phyloP scores from a whole-genome alignment of 2,888 invertebrate species.

The Rambutsinella grinnellia region DNA sequence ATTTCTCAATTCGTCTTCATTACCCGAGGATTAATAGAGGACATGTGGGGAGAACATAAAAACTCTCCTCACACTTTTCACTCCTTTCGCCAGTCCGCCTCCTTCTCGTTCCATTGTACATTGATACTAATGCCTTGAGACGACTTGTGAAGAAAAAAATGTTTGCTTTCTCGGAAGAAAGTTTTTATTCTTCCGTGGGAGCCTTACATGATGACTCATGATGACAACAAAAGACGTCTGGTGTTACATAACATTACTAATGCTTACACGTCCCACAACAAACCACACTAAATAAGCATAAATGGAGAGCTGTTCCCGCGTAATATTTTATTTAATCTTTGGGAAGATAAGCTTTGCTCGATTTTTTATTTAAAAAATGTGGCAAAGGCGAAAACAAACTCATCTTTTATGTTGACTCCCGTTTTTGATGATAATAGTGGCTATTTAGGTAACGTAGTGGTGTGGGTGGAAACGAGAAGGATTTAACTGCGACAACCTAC shows the following conservation, averaged over 20 bases:
- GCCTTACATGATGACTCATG: neutral
- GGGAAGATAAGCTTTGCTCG: neutral
- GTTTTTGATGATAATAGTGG: too few species aligned
- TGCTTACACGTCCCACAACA: neutral
- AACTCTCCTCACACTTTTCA: neutral
- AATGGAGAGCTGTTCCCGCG: neutral
- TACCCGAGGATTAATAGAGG: slow-evolving; percentile 16
- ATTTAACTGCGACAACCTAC: too few species aligned
- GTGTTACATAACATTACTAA: neutral
- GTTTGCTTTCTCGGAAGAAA: too few species aligned
- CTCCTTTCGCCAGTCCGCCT: neutral
- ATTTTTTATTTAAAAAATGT: too few species aligned
- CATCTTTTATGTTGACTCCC: too few species aligned
- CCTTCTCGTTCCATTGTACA: neutral
- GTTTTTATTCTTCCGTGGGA: too few species aligned
- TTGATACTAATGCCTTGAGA: too few species aligned
- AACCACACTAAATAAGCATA: neutral
- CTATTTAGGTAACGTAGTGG: too few species aligned
- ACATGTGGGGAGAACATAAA: neutral
- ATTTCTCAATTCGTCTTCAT: slow-evolving; percentile 24
- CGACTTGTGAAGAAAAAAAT: too few species aligned
- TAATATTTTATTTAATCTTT: neutral
- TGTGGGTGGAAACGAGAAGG: too few species aligned
- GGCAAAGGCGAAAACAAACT: too few species aligned
- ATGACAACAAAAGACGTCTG: neutral